Conservation (phyloP, 2,888 invertebrate species). For the Acanthosepion lycidas region DNA sequence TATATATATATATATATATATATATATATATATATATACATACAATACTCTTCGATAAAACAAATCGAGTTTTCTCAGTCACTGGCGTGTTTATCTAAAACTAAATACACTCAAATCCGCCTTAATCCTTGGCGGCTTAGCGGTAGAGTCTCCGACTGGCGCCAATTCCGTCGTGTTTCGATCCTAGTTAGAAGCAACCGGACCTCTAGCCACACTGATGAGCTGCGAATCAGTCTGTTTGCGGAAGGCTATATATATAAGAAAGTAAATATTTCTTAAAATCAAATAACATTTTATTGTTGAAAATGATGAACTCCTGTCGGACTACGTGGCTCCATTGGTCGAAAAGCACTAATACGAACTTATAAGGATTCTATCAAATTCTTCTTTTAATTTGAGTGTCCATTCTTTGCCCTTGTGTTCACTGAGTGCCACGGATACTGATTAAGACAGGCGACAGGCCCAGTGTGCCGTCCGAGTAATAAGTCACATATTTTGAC, state of each 20-base stretch:
- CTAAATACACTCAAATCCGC: too few relatives aligned
- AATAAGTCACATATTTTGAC: slow-evolving; percentile 9
- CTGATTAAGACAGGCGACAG: neutral
- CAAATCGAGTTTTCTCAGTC: too few relatives aligned
- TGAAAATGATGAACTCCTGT: neutral
- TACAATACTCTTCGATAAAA: too few relatives aligned
- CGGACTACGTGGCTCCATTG: neutral
- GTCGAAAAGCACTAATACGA: neutral
- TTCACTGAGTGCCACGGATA: neutral
- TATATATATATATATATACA: too few relatives aligned
- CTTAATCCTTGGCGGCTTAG: too few relatives aligned
- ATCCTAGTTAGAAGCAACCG: too few relatives aligned
- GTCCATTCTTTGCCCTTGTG: neutral
- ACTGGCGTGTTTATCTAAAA: too few relatives aligned
- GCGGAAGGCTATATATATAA: neutral
- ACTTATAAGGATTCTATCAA: neutral
- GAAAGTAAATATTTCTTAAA: neutral
- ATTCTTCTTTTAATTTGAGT: slow-evolving; percentile 2
- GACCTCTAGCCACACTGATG: too few relatives aligned
- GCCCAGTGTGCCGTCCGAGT: neutral
- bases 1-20: too few relatives aligned
- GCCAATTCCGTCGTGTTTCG: too few relatives aligned
- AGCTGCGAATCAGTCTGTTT: too few relatives aligned
- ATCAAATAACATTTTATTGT: neutral
- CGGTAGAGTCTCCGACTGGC: too few relatives aligned